Conservation (phyloP, 2,888 invertebrate genomes). For the Sinohyriopsis cumingii region DNA sequence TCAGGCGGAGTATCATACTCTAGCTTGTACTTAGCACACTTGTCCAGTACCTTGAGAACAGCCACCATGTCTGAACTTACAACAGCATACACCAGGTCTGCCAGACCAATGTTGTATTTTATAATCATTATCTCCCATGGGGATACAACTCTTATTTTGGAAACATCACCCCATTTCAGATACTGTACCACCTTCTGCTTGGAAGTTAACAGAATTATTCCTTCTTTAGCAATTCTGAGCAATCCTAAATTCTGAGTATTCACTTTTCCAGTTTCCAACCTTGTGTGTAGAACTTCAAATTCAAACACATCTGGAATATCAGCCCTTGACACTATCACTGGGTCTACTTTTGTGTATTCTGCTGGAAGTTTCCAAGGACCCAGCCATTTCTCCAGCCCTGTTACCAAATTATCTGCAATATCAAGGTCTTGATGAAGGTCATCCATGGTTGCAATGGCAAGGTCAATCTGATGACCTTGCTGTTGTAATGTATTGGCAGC, state of each 20-base stretch:
- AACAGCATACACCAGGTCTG: constrained; percentile 45
- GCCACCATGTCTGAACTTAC: constrained; percentile 45
- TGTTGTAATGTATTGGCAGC: constrained; percentile 46
- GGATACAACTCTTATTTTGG: constrained; percentile 44
- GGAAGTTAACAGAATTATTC: constrained; percentile 38
- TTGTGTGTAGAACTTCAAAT: constrained; percentile 45
- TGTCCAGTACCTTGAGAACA: constrained; percentile 35
- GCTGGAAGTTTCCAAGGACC: constrained; percentile 54
- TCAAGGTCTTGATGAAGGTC: constrained; percentile 59
- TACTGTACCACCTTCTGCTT: constrained; percentile 43
- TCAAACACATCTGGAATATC: constrained; percentile 50
- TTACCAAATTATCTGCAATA: constrained; percentile 50
- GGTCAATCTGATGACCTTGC: constrained; percentile 54
- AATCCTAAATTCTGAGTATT: constrained; percentile 35
- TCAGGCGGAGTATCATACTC: constrained; percentile 35
- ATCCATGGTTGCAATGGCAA: constrained; percentile 40
- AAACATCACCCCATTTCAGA: constrained; percentile 45
- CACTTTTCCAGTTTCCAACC: constrained; percentile 29
- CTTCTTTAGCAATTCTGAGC: constrained; percentile 39
- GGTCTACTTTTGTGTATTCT: constrained; percentile 32
- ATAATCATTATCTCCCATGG: constrained; percentile 51
- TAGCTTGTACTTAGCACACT: constrained; percentile 37
- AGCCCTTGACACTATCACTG: constrained; percentile 40
- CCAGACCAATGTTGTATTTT: constrained; percentile 45
- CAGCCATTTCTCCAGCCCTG: constrained; percentile 55